phyloP scores from a whole-genome alignment of 2,888 invertebrate species.

The Acronicta alni region DNA sequence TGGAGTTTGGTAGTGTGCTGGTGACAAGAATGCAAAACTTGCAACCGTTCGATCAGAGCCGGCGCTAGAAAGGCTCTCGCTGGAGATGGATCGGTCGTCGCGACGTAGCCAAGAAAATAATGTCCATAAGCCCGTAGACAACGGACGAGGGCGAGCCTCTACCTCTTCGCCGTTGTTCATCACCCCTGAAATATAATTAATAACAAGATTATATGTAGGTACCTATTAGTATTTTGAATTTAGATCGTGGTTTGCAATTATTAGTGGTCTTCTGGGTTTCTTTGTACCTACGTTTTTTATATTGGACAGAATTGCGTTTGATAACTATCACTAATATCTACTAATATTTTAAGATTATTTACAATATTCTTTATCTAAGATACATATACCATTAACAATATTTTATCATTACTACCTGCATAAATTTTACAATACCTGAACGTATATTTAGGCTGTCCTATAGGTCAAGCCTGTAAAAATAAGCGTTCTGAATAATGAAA shows the following conservation, averaged over 20 bases:
- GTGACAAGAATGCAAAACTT: constrained; percentile 92
- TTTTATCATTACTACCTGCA: too few species aligned
- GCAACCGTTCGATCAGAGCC: constrained; percentile 93
- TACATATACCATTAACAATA: too few species aligned
- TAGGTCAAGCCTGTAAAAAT: not conserved
- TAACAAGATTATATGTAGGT: not conserved
- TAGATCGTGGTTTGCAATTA: too few species aligned
- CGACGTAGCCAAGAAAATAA: constrained; percentile 93
- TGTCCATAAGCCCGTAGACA: constrained; percentile 88
- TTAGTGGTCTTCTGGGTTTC: too few species aligned
- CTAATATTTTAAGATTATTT: too few species aligned
- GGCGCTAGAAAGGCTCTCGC: constrained; percentile 90
- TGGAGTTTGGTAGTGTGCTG: constrained; percentile 84
- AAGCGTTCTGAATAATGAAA: not conserved
- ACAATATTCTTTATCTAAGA: too few species aligned
- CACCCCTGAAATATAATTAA: constrained; percentile 71
- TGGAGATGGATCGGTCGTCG: constrained; percentile 79
- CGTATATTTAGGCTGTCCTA: too few species aligned
- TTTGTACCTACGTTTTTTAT: too few species aligned
- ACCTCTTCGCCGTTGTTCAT: constrained; percentile 76
- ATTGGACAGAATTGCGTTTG: too few species aligned
- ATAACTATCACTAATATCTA: too few species aligned
- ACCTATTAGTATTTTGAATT: not conserved
- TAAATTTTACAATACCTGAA: too few species aligned
- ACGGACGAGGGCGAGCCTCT: constrained; percentile 80